Base-by-base conservation (phyloP, 2,113 vertebrate genomes). In the Muntiacus reevesi region DNA sequence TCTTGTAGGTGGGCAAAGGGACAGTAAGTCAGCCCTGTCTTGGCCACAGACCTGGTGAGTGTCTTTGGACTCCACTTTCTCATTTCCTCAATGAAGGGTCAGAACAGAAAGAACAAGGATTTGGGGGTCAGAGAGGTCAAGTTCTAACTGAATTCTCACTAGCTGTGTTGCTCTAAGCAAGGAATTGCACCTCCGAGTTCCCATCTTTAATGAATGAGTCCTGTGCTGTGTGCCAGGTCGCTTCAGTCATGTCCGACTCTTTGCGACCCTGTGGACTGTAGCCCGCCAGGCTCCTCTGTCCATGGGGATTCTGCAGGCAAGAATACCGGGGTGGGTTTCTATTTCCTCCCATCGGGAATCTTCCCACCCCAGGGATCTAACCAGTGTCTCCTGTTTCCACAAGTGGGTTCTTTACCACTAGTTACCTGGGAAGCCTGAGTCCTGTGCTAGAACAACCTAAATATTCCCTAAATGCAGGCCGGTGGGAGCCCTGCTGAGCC, bases 321-420 rank as follows among this genome's bases (percentile, higher is more conserved):
- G 21, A 7, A 74, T 2, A 13, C 36, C 0, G 0, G 11, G 25
- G 36, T 25, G 36, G 36, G 67, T 74, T 74, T 11, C 36, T 1
- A 40, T 43, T 40, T 40, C 21, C 5, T 74, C 36, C 36, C 21
- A 12, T 9, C 40, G n/a, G n/a, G 19, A 23, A 40, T 74, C 10
- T 40, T 40, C n/a, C 19, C 67, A 23, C 12, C 67, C 67, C 67
- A 74, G 17, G 67, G 36, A 74, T 74, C 21, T 13, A 40, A 40
- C 21, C 67, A 12, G 21, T 25, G 67, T 40, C 36, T 74, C 67
- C 67, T 74, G 67, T 74, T 11, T 43, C 36, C 10, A 13, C 36
- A 74, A 3, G 21, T 7, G 36, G 67, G 21, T 74, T 40, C 67
- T 25, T 74, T 25, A 74, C 5, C 36, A 40, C 10, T 40, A 40